Base-by-base conservation (phyloP, 2,888 invertebrate genomes). In the Pristionchus entomophagus region DNA sequence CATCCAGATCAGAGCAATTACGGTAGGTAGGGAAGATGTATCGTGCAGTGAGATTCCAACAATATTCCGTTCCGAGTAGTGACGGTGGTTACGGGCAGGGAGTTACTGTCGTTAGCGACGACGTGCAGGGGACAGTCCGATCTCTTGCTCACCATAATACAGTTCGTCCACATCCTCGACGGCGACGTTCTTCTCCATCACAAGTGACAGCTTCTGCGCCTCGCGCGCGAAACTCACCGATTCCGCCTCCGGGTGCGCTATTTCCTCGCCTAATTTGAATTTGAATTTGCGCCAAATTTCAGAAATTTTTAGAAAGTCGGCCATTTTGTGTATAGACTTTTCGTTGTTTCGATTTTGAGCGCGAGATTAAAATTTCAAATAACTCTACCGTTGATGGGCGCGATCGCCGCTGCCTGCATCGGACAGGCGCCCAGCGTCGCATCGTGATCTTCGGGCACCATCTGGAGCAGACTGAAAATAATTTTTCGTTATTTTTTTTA, bases 381-480 rank as follows among this genome's bases (percentile, higher is more conserved):
- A 53, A 10, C 14, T n/a, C n/a, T 10, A 82, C 59, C 82, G 45
- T 41, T 41, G 38, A 82, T 59, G 38, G 78, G 49, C 1, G 32
- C 22, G 32, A 53, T 19, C 32, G 29, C 49, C 0, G 82, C 49
- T 5, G 49, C 38, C 59, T 84, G 89, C 69, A 88, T 41, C 0
- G 88, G 82, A 85, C 93, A 93, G 29, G 88, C 88, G 83, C 93
- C 93, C 38, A 93, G 88, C 82, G 88, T 90, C 10, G 92, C 92
- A 29, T 89, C 86, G 77, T 93, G 92, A 73, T 90, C 88, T 49
- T 91, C 90, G 3, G 93, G 92, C 35, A 91, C 87, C 41, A 93
- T 78, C 17, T 90, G 88, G 65, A 92, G 62, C 8, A 87, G 88
- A 45, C 92, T 91, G 78, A 88, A 87, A 82, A 80, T 14, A 12